Evolutionary conservation across 2,888 invertebrate genomes (phyloP), one percentile per base, ranked within the genome.

Genomic region (Prosopocoilus inquinatus): DNA sequence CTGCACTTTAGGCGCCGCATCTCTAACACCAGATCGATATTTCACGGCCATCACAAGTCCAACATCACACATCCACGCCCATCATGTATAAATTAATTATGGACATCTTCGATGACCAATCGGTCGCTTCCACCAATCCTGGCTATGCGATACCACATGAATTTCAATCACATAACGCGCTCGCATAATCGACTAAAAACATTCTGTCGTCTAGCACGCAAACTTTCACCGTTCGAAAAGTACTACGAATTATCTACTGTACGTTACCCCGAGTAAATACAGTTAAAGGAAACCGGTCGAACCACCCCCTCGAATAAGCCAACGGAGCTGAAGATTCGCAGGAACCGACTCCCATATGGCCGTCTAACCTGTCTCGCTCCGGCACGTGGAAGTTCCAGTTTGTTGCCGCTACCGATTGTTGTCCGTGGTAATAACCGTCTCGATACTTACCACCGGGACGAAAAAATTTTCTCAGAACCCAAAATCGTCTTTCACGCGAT

Each of bases 281-380:
- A 66, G 66, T 69, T 68, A 62, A 61, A 60, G 57, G 33, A 60
- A 69, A 70, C 69, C 69, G 68, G 69, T 70, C 62, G 52, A 55
- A 58, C 65, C 67, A 67, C 70, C 70, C 70, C 64, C 66, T 67
- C 62, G 63, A 57, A 57, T 62, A 55, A 44, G 59, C 52, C 58
- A 57, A 58, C 58, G 49, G 58, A 55, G 47, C 52, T 57, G 61
- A 58, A 59, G 60, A 57, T 60, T 58, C 47, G 59, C 59, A 53
- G 57, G 59, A 53, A 59, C 52, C 35, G 46, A 34, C 28, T 54
- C 57, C 64, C 74, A 72, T 70, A 73, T 73, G 73, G 69, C 65
- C 60, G 72, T 72, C 73, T 71, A 73, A 73, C 73, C 73, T 70
- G 72, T 72, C 66, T 64, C 58, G 63, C 63, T 64, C 58, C 47